Base-by-base conservation (phyloP, 2,113 vertebrate species). In the Cephalopholis sonnerati region DNA sequence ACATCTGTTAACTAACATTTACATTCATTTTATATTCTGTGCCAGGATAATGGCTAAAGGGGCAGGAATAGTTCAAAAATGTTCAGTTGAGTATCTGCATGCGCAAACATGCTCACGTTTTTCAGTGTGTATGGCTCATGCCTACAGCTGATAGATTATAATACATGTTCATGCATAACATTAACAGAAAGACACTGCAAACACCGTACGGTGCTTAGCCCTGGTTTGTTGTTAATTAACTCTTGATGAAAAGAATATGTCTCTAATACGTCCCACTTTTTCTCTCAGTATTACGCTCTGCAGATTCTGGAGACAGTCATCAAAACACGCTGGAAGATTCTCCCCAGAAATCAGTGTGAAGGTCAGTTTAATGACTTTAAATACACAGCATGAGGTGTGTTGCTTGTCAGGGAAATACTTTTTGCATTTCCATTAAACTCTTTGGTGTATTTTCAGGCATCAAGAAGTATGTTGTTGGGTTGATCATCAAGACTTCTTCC, bases 311-410 rank as follows among this genome's bases (percentile, higher is more conserved):
- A 99, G 95, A 97, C 97, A 1, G 98, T 99, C 93, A 99, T 99
- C 91, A 99, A 99, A 96, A 99, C 98, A 82, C 97, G 98, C 90
- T 99, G 98, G 98, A 99, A 99, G 95, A 98, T 99, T 94, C 97
- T 99, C 59, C 98, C 98, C 9, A 96, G 98, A 89, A 97, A 97
- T 95, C 98, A 99, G 58, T 99, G 98, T 88, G 98, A 99, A 96
- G 98, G 98, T 76, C 48, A 7, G 13, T 29, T 4, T 16, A 18
- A 50, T 51, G n/a, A 58, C 16, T 16, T 41, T 7, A 44, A 11
- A 46, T 15, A 15, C 13, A 17, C 15, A 0, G 5, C 27, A 10
- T 29, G 18, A 13, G 17, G 5, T n/a, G 7, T 53, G 18, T 16
- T 36, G 25, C 17, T 41, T 7, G 17, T 22, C 64, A 72, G 22